A percentile compares a stretch with the other conserved stretches of the same genome.
phyloP scores from a whole-genome alignment of 2,113 vertebrate species.

The Vidua chalybeata region DNA sequence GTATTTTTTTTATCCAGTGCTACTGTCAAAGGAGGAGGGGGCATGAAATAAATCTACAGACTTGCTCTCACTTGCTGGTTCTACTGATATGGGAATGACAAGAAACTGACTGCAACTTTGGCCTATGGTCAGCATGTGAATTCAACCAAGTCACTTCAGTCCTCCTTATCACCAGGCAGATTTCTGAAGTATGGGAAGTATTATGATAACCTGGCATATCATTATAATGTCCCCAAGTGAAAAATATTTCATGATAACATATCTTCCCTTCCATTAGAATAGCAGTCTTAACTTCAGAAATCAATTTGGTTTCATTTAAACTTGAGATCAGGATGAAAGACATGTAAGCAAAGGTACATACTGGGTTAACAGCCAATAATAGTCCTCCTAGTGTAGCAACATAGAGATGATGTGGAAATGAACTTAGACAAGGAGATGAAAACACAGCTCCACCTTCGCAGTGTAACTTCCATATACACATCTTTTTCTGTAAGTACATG shows the following conservation, averaged over 20 bases:
- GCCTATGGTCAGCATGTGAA: neutral
- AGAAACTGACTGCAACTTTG: neutral
- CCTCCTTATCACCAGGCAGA: neutral
- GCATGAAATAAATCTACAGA: neutral
- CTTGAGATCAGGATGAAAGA: neutral
- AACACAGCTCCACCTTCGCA: constrained; percentile 87
- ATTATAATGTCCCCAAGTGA: neutral
- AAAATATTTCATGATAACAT: neutral
- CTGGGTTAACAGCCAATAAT: constrained; percentile 82
- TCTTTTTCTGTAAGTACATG: constrained; percentile 72
- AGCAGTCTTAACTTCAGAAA: neutral
- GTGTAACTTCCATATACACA: constrained; percentile 83
- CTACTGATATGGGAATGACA: neutral
- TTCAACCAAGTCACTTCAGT: neutral
- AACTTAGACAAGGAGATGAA: constrained; percentile 85
- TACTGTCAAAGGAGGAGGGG: neutral
- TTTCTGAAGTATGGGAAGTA: neutral
- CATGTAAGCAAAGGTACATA: constrained; percentile 64
- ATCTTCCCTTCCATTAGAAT: neutral
- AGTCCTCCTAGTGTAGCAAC: constrained; percentile 85
- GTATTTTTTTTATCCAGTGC: neutral
- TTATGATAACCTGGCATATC: neutral
- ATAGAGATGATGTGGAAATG: constrained; percentile 78
- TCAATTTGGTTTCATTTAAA: neutral
- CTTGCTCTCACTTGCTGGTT: neutral